A percentile compares a stretch with the other conserved stretches of the same genome.
phyloP scores from a whole-genome alignment of 2,797 vertebrate species.

The Moxostoma hubbsi region DNA sequence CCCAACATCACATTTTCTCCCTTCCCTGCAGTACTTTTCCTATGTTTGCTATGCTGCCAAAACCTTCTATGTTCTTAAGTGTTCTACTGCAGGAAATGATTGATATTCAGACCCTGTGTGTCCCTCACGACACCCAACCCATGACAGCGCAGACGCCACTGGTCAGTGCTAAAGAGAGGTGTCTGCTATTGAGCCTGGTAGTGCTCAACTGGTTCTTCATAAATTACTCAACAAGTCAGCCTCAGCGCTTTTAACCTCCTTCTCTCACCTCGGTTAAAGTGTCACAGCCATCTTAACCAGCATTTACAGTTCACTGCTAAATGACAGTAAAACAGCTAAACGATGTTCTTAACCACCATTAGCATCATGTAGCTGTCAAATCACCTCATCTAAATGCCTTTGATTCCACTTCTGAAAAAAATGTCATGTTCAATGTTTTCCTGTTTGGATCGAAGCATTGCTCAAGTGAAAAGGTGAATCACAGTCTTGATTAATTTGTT shows the following conservation, averaged over 20 bases:
- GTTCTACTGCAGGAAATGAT: slow-evolving; percentile 61
- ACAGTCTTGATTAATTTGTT: slow-evolving; percentile 10
- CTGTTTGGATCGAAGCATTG: slow-evolving; percentile 29
- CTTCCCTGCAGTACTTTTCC: not conserved
- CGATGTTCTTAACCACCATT: slow-evolving; percentile 60
- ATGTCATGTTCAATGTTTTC: not conserved
- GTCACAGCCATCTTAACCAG: slow-evolving; percentile 60
- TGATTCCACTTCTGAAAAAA: slow-evolving; percentile 38
- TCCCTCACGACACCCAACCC: slow-evolving; percentile 24
- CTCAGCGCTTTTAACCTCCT: slow-evolving; percentile 48
- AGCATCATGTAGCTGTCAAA: slow-evolving; percentile 62
- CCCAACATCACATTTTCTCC: not conserved
- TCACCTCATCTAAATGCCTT: slow-evolving; percentile 64
- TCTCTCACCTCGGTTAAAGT: slow-evolving; percentile 45
- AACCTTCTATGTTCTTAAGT: slow-evolving; percentile 44
- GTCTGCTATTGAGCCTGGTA: slow-evolving; percentile 42
- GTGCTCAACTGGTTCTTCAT: slow-evolving; percentile 40
- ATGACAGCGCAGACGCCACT: slow-evolving; percentile 34
- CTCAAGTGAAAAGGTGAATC: slow-evolving; percentile 15
- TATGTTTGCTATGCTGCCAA: not conserved
- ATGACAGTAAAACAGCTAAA: slow-evolving; percentile 55
- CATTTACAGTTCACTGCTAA: slow-evolving; percentile 52
- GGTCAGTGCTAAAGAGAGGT: slow-evolving; percentile 36
- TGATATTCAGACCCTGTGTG: slow-evolving; percentile 65
- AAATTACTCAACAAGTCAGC: slow-evolving; percentile 50